These are phyloP conservation scores for Spermophilus dauricus DNA, from an alignment of 2,113 vertebrate genomes.

Conservation along the genomic window DNA sequence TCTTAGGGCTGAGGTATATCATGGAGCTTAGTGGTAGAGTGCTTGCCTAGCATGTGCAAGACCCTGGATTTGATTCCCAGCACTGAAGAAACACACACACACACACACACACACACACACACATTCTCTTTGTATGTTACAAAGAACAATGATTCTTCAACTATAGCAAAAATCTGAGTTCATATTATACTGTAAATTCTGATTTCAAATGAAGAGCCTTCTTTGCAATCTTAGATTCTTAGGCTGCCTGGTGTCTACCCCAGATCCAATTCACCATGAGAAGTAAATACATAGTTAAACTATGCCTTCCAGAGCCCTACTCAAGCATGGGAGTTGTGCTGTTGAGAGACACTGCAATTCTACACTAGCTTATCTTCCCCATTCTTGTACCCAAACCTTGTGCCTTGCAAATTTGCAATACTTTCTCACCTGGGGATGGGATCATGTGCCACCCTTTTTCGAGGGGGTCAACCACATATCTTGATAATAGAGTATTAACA, in stretches of 20 bases:
- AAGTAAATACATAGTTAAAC: not conserved
- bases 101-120: too few relatives aligned
- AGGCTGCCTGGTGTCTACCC: not conserved
- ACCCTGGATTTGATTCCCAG: not conserved
- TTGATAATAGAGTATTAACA: not conserved
- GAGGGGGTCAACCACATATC: not conserved
- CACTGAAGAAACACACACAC: not conserved
- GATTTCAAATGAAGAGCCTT: not conserved
- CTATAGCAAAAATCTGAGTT: not conserved
- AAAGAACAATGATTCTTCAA: not conserved
- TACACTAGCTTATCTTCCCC: not conserved
- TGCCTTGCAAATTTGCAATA: not conserved
- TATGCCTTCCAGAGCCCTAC: not conserved
- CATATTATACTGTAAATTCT: not conserved
- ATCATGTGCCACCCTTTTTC: not conserved
- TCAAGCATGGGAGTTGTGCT: fast-evolving
- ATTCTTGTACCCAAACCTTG: not conserved
- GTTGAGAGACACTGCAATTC: too few relatives aligned
- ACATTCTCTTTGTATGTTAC: not conserved
- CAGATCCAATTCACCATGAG: not conserved
- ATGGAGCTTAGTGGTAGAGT: too few relatives aligned
- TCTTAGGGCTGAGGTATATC: not conserved
- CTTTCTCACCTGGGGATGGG: not conserved
- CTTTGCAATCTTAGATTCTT: not conserved
- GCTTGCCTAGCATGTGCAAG: not conserved